Percentiles rank a stretch among this genome's conserved stretches.
phyloP scores from a whole-genome alignment of 92 coral and sea anemone genomes.

The Meandrina meandrites region DNA sequence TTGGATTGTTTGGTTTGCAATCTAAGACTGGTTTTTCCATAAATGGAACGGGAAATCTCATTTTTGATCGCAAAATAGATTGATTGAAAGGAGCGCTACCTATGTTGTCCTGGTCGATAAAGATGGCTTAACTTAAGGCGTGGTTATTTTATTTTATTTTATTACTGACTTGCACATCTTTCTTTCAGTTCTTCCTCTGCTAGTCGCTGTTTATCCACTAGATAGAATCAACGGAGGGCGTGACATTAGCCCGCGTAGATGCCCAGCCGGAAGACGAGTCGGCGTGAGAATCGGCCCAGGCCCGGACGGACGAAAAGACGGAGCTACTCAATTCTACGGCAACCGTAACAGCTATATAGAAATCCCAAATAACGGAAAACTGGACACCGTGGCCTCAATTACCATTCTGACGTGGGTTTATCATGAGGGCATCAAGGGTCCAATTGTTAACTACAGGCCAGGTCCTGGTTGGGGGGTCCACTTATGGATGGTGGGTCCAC shows the following conservation, averaged over 20 bases:
- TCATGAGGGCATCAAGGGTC: conserved; percentile 70
- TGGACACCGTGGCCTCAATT: conserved; percentile 66
- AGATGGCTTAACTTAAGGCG: no score
- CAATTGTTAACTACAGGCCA: conserved; percentile 63
- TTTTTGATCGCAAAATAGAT: no score
- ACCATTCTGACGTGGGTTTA: conserved; percentile 73
- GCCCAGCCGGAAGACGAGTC: conserved; percentile 69
- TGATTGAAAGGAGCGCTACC: no score
- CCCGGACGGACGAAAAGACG: conserved; percentile 68
- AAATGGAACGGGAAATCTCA: no score
- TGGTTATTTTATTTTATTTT: background rate
- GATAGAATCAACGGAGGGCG: conserved; percentile 53
- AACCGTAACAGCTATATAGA: conserved; percentile 71
- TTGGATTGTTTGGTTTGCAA: no score
- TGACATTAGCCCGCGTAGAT: conserved; percentile 53
- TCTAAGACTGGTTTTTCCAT: no score
- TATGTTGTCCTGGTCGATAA: no score
- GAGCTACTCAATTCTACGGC: conserved; percentile 74
- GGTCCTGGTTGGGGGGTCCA: conserved; percentile 77
- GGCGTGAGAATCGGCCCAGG: conserved; percentile 66
- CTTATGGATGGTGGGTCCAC: conserved; percentile 69
- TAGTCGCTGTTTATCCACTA: conserved; percentile 80
- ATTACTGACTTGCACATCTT: background rate
- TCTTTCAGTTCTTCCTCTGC: conserved; percentile 47
- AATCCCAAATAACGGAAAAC: conserved; percentile 72